Percentiles rank a stretch among this genome's conserved stretches.
These are phyloP conservation scores for Actinia tenebrosa DNA, from an alignment of 64 coral and sea anemone species.

Conservation along the genomic window DNA sequence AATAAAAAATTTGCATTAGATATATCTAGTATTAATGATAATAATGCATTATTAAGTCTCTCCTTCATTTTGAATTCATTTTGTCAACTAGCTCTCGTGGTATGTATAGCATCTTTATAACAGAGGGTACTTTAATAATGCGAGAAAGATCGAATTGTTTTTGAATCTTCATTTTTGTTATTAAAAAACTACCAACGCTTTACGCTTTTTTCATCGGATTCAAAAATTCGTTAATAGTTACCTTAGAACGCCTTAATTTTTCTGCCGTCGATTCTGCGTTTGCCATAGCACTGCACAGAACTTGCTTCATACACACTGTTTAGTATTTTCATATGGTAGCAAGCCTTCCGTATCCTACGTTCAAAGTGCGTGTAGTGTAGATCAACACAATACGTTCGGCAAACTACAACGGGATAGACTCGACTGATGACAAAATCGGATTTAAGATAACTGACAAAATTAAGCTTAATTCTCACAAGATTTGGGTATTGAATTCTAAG, in stretches of 20 bases:
- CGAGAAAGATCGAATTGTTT: too few relatives aligned
- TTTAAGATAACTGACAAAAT: not conserved
- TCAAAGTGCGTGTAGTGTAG: not conserved
- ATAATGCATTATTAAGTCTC: too few relatives aligned
- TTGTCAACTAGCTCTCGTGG: too few relatives aligned
- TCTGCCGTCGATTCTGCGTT: not conserved
- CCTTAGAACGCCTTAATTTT: not conserved
- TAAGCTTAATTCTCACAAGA: not conserved
- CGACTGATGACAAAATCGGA: not conserved
- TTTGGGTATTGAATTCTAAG: not conserved
- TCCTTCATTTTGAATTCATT: too few relatives aligned
- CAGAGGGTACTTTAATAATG: too few relatives aligned
- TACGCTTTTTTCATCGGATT: not conserved
- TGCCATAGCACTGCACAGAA: not conserved
- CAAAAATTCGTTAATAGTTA: not conserved
- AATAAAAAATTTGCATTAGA: too few relatives aligned
- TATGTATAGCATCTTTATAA: too few relatives aligned
- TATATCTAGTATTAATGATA: too few relatives aligned
- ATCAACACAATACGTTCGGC: not conserved
- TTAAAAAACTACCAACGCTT: not conserved
- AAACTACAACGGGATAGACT: conserved; percentile 1
- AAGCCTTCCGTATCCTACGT: not conserved
- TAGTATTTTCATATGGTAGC: not conserved
- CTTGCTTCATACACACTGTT: not conserved
- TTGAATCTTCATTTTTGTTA: too few relatives aligned